Conservation (phyloP, 2,888 invertebrate species). For the Timandra comae region DNA sequence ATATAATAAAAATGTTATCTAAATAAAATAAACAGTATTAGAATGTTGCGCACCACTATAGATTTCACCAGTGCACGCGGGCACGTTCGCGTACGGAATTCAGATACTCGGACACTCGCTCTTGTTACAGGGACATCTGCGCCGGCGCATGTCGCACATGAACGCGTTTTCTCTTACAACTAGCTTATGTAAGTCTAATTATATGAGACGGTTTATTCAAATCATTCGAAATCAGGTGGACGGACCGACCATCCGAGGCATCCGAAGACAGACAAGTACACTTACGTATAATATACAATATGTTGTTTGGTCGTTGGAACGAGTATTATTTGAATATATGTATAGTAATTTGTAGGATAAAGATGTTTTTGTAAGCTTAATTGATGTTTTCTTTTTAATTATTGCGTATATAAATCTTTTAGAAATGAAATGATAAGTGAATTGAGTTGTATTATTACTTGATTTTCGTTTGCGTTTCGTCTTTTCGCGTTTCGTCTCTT, state of each 20-base stretch:
- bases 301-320: too few species aligned
- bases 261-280: too few species aligned
- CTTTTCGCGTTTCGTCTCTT: too few species aligned
- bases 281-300: too few species aligned
- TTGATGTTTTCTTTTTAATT: too few species aligned
- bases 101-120: constrained; percentile 58
- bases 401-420: too few species aligned
- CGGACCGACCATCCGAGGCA: constrained; percentile 11
- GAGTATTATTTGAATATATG: too few species aligned
- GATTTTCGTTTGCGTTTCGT: too few species aligned
- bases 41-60: constrained; percentile 42
- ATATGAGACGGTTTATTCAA: constrained; percentile 23
- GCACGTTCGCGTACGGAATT: constrained; percentile 49
- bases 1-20: not conserved
- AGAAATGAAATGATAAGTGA: too few species aligned
- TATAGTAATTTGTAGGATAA: too few species aligned
- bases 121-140: constrained; percentile 57
- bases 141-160: constrained; percentile 33
- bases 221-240: constrained; percentile 20
- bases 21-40: constrained; percentile 1
- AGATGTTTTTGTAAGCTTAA: too few species aligned
- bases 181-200: constrained; percentile 22
- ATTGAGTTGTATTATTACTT: too few species aligned
- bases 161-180: constrained; percentile 44
- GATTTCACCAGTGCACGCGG: constrained; percentile 49